Conservation (phyloP, 1,140 invertebrate species). For the Agrilus planipennis region DNA sequence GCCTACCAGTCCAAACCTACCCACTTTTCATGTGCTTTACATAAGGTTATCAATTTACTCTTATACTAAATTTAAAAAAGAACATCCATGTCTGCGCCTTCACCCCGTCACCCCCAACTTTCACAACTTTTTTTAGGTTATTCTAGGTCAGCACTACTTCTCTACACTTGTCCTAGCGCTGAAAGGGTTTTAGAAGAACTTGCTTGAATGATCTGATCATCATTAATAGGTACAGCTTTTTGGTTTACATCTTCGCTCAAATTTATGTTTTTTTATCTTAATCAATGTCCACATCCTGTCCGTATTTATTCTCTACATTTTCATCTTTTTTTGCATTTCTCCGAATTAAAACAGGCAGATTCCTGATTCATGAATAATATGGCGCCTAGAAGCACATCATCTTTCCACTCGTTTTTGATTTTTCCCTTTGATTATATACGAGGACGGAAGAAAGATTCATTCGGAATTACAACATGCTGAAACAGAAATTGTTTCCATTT, state of each 20-base stretch:
- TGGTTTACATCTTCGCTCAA: neutral
- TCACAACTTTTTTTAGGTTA: too few species aligned
- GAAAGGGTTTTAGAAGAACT: neutral
- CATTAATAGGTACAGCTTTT: neutral
- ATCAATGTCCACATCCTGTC: conserved; percentile 1
- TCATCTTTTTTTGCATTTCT: conserved; percentile 1
- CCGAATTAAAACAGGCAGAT: conserved; percentile 28
- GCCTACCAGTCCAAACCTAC: too few species aligned
- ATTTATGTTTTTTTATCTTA: conserved; percentile 1
- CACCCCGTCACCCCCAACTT: too few species aligned
- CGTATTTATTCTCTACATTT: neutral
- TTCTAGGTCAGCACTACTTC: too few species aligned
- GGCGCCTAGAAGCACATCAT: conserved; percentile 24
- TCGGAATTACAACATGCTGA: conserved; percentile 25
- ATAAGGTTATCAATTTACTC: too few species aligned
- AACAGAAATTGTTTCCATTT: conserved; percentile 28
- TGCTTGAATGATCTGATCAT: neutral
- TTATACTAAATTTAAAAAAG: too few species aligned
- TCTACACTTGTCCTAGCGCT: too few species aligned
- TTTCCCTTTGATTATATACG: conserved; percentile 26
- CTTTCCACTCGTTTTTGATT: conserved; percentile 29
- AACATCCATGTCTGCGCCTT: too few species aligned
- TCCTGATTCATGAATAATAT: conserved; percentile 28
- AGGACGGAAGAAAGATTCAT: conserved; percentile 21
- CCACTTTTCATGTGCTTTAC: too few species aligned